Evolutionary conservation across 2,113 vertebrate species (phyloP), one percentile per base, ranked within the genome.

Genomic region (Apaloderma vittatum): DNA sequence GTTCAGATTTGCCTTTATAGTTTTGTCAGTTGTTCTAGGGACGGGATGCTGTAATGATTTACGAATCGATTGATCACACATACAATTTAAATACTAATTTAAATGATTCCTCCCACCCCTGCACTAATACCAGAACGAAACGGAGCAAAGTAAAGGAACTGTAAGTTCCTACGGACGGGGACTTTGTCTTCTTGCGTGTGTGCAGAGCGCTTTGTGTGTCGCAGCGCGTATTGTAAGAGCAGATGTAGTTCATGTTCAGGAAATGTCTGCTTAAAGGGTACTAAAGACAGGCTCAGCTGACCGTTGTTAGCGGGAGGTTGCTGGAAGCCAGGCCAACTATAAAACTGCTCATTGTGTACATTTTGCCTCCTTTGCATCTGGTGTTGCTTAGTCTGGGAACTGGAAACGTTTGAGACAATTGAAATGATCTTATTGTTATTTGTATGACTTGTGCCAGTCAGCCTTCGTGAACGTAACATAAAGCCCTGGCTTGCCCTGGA

Each of bases 371-470:
- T 65, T 76, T 86, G 61, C 75, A 78, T 93, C 92, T 97, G 93
- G 82, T 63, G 76, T 65, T 92, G 75, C 93, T 96, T 83, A 77
- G 55, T 63, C 75, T 72, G 88, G 79, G 86, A 95, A 75, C 70
- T 94, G 74, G 91, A 88, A 92, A 46, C 32, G 30, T 77, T 73
- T 66, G 78, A 86, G 81, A 90, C 85, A 79, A 92, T 77, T 93
- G 88, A 70, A 93, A 90, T 48, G 54, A 83, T 83, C 71, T 81
- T 96, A 90, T 72, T 94, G 90, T 94, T 94, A 63, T 66, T 90
- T 29, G 40, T 78, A 18, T 58, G 54, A 43, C 71, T 87, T 79
- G 29, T 76, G 46, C 49, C 48, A 91, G 62, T 68, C 67, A 54
- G 54, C 58, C 14, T 37, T 72, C 43, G 3, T 52, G 72, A 84